phyloP scores from a whole-genome alignment of 2,888 invertebrate genomes.

The Ctenicera cuprea region DNA sequence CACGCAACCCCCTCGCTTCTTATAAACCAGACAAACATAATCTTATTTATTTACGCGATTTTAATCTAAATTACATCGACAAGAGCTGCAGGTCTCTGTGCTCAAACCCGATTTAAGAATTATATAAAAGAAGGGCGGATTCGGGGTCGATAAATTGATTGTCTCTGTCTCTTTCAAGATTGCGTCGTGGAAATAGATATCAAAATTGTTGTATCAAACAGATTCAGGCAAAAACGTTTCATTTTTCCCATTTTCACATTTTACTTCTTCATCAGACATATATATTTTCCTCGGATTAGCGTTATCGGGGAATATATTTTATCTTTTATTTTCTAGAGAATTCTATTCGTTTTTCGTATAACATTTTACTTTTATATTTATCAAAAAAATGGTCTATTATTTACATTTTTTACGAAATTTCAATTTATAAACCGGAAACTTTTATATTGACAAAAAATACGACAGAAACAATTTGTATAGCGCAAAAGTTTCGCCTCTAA shows the following conservation, averaged over 20 bases:
- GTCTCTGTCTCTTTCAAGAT: constrained; percentile 13
- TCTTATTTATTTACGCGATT: constrained; percentile 17
- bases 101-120: constrained; percentile 3
- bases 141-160: constrained; percentile 19
- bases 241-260: constrained; percentile 20
- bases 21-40: constrained; percentile 13
- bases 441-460: too few species aligned
- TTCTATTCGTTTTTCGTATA: too few species aligned
- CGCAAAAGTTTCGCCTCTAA: too few species aligned
- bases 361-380: too few species aligned
- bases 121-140: neutral
- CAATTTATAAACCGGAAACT: too few species aligned
- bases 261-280: constrained; percentile 19
- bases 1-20: constrained; percentile 7
- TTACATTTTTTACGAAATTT: too few species aligned
- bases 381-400: too few species aligned
- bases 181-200: constrained; percentile 16
- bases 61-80: constrained; percentile 17
- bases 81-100: neutral
- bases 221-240: constrained; percentile 19
- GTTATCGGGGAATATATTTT: neutral
- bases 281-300: constrained; percentile 6
- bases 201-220: constrained; percentile 17
- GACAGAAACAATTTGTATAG: too few species aligned
- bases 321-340: too few species aligned